Conservation (phyloP, 2,888 invertebrate species). For the Thereva nobilitata region DNA sequence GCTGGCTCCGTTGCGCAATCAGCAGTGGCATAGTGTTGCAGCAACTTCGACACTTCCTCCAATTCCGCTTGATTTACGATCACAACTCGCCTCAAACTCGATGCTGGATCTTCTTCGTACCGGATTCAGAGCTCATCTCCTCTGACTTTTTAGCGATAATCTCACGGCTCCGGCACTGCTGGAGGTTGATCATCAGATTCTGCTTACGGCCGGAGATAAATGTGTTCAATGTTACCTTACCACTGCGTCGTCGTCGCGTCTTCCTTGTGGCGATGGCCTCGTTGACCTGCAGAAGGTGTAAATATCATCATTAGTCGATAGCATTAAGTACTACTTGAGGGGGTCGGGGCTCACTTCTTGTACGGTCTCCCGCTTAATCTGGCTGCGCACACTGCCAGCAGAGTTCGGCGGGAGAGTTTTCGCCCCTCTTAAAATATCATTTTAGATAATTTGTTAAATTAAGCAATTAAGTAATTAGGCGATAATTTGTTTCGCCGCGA, state of each 20-base stretch:
- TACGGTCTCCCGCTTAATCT: constrained; percentile 1
- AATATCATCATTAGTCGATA: constrained; percentile 29
- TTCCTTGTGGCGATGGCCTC: constrained; percentile 7
- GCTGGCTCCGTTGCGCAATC: constrained; percentile 44
- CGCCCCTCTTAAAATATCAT: background rate
- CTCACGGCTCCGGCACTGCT: background rate
- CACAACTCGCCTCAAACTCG: constrained; percentile 19
- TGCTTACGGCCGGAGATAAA: background rate
- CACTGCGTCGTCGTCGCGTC: constrained; percentile 1
- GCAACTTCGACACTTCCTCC: constrained; percentile 15
- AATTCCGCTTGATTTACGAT: constrained; percentile 26
- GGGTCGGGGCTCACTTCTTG: background rate
- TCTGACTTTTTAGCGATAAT: background rate
- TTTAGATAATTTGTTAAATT: constrained; percentile 30
- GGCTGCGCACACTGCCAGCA: background rate
- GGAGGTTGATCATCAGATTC: background rate
- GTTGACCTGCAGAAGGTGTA: constrained; percentile 36
- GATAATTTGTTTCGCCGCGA: constrained; percentile 15
- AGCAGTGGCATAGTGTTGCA: constrained; percentile 44
- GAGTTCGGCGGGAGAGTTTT: background rate
- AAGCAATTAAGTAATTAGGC: constrained; percentile 37
- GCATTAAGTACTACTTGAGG: too few relatives aligned
- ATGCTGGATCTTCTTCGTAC: background rate
- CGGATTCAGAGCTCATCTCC: constrained; percentile 12
- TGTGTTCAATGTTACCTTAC: constrained; percentile 2